Base-by-base conservation (phyloP, 2,113 vertebrate species). In the Haemorhous mexicanus region DNA sequence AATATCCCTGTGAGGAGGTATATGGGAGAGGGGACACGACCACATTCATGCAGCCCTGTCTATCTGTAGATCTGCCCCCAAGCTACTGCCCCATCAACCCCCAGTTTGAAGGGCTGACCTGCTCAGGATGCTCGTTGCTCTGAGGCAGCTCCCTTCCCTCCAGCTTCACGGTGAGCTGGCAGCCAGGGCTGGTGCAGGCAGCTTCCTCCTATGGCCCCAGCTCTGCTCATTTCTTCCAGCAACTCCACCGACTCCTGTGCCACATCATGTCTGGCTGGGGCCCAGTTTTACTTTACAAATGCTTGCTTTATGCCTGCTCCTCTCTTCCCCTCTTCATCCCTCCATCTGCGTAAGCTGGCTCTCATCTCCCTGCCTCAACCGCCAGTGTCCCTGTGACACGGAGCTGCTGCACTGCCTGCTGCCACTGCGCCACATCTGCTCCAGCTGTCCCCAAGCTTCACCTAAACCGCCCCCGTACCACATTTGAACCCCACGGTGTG, bases 111-210 rank as follows among this genome's bases (percentile, higher is more conserved):
- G 35, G 18, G 30, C 66, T 62, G 84, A 89, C 19, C 67, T 58
- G 20, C 72, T 92, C 30, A 44, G 63, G 43, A 33, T 7, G 4
- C 10, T 35, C 2, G 2, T 62, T 2, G 0, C 26, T 32, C 37
- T 0, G 4, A 62, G 22, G 59, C 27, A 73, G 41, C 16, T 91
- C 46, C 49, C 41, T 86, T 88, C 35, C 5, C 41, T 56, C 46
- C 2, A 1, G 44, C 27, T 79, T 81, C 69, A 58, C 0, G 0
- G 26, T 0, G 2, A 64, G 49, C 39, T 2, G 3, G 69, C 11
- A 50, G 23, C 55, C 21, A 7, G 39, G 30, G n/a, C 67, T 13
- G 2, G 52, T 44, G 64, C 3, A 1, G 24, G 9, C 70, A 82
- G 55, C 32, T 27, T 79, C 23, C 11, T 61, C 23, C 1, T 0